phyloP scores from a whole-genome alignment of 2,797 vertebrate species.

The Microctenopoma stevenorrisi region DNA sequence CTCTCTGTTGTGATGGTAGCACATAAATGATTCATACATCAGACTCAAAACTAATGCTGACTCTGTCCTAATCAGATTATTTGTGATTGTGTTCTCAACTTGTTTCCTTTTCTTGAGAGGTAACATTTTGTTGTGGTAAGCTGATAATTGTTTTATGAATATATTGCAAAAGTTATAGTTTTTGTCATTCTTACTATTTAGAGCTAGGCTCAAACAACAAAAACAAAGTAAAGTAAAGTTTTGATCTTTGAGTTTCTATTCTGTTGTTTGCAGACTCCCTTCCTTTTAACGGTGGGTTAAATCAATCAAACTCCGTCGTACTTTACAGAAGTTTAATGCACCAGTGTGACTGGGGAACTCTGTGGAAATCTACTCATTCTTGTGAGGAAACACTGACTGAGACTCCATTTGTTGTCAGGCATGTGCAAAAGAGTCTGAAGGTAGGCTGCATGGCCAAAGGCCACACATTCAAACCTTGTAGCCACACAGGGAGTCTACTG shows the following conservation, averaged over 20 bases:
- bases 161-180: no score
- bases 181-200: no score
- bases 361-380: slow-evolving; percentile 43
- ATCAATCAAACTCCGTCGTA: not conserved
- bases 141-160: no score
- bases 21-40: slow-evolving; percentile 18
- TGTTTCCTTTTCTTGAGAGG: no score
- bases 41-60: not conserved
- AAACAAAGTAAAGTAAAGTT: no score
- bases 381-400: slow-evolving; percentile 58
- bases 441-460: slow-evolving; percentile 23
- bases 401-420: slow-evolving; percentile 59
- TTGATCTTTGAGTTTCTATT: not conserved
- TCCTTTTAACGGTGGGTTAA: not conserved
- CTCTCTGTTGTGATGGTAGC: not conserved
- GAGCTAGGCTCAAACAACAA: no score
- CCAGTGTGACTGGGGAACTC: slow-evolving; percentile 29
- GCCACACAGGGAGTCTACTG: slow-evolving; percentile 32
- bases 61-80: not conserved
- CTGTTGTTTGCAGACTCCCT: not conserved
- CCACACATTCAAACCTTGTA: slow-evolving; percentile 34
- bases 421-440: slow-evolving; percentile 54
- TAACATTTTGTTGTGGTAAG: no score
- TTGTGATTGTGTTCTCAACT: no score
- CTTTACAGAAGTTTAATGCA: slow-evolving; percentile 21